These are phyloP conservation scores for Chelon auratus DNA, from an alignment of 2,797 vertebrate species.

Conservation along the genomic window DNA sequence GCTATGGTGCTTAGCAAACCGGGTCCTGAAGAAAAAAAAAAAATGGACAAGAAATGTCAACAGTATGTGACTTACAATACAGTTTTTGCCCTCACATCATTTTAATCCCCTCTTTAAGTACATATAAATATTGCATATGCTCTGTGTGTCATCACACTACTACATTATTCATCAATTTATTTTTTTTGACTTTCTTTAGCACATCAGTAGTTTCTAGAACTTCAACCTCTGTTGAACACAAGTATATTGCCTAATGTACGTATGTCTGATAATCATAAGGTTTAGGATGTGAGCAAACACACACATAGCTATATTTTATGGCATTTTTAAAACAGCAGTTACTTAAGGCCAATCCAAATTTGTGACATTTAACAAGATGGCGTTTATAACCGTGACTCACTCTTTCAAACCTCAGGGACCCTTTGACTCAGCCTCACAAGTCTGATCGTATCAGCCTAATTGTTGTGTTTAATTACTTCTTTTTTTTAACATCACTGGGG, in stretches of 20 bases:
- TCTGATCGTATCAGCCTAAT: conserved; percentile 53
- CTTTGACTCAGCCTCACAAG: conserved; percentile 51
- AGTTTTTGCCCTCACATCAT: conserved; percentile 23
- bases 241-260: not conserved
- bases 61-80: conserved; percentile 5
- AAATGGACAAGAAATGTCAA: conserved; percentile 14
- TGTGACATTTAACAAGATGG: conserved; percentile 60
- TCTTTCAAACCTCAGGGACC: conserved; percentile 32
- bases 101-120: not conserved
- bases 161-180: conserved; percentile 6
- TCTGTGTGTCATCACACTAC: not conserved
- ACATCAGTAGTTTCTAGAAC: conserved; percentile 8
- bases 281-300: conserved; percentile 22
- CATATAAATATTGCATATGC: not conserved
- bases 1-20: conserved; percentile 1
- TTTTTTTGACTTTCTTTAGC: not conserved
- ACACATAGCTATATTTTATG: conserved; percentile 14
- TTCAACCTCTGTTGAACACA: not conserved
- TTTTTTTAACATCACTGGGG: not conserved
- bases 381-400: conserved; percentile 61
- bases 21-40: not conserved
- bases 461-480: conserved; percentile 25
- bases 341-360: conserved; percentile 35
- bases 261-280: not conserved
- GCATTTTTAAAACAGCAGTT: conserved; percentile 30